Base-by-base conservation (phyloP, 2,113 vertebrate genomes). In the Crocuta crocuta region DNA sequence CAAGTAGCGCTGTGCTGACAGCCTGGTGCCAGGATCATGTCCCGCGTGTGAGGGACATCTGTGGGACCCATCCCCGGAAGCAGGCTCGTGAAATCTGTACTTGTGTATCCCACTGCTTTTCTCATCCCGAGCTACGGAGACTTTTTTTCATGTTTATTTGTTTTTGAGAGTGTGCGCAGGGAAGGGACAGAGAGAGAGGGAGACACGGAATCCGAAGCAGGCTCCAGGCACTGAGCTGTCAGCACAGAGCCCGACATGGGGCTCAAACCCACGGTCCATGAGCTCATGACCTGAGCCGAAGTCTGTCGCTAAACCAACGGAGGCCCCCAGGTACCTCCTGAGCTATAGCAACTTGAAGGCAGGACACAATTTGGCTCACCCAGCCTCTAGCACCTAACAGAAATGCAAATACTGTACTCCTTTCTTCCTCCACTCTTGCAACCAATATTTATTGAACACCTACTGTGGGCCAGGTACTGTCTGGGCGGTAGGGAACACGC, bases 1-100 rank as follows among this genome's bases (percentile, higher is more conserved):
- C 31, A 26, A 21, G 17, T 24, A 53, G 28, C 3, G 9, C 11
- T 12, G 10, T 5, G 0, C 35, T 11, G 43, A 6, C 0, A 10
- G 3, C 61, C 61, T 23, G 21, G 66, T 5, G 3, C 58, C 35
- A 53, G 48, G 2, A 31, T 2, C 35, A 73, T 35, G 79, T 31
- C 76, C 55, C 43, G 9, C 17, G 31, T 24, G 33, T 11, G n/a
- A 35, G 28, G n/a, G 45, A 65, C 24, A 7, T 4, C 0, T 83
- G n/a, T 10, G 12, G 66, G 82, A 23, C 1, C 9, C 7, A 43
- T 15, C 19, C 43, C 39, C 19, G 26, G 45, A 71, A 63, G 43
- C 6, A 11, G 50, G 50, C 10, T 43, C 33, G 26, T 63, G 39
- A 68, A 53, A 35, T 35, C 55, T 23, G 48, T 17, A 1, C 10